phyloP scores from a whole-genome alignment of 2,888 invertebrate species.

The Lottia gigantea region DNA sequence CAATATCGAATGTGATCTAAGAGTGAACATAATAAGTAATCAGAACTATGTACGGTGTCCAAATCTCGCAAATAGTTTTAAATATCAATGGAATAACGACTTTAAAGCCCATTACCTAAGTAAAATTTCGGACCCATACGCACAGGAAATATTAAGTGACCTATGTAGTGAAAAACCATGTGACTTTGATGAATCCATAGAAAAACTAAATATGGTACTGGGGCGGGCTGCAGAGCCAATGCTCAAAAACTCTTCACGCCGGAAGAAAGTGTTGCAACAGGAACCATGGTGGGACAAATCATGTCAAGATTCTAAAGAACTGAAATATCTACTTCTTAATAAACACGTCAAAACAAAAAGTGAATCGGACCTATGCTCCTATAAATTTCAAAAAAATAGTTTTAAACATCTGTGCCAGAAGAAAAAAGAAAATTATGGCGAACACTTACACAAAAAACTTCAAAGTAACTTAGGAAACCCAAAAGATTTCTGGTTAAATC shows the following conservation, averaged over 20 bases:
- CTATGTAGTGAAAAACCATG: too few relatives aligned
- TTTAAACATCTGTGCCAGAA: not conserved
- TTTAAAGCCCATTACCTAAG: too few relatives aligned
- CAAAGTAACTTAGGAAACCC: not conserved
- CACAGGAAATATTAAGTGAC: too few relatives aligned
- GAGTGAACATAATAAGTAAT: too few relatives aligned
- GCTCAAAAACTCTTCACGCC: not conserved
- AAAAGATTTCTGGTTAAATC: not conserved
- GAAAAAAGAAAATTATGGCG: not conserved
- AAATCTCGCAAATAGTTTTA: too few relatives aligned
- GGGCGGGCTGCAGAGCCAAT: not conserved
- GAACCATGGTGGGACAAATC: not conserved
- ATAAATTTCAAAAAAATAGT: not conserved
- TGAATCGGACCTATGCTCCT: not conserved
- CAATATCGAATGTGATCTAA: too few relatives aligned
- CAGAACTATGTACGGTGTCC: too few relatives aligned
- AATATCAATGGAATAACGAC: too few relatives aligned
- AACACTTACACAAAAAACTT: too few relatives aligned
- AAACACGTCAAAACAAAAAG: not conserved
- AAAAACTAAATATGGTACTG: not conserved
- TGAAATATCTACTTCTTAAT: not conserved
- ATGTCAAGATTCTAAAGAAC: not conserved
- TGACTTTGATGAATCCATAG: too few relatives aligned
- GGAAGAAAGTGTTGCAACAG: not conserved
- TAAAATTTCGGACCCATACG: too few relatives aligned